Base-by-base conservation (phyloP, 2,888 invertebrate species). In the Anaspis maculata region DNA sequence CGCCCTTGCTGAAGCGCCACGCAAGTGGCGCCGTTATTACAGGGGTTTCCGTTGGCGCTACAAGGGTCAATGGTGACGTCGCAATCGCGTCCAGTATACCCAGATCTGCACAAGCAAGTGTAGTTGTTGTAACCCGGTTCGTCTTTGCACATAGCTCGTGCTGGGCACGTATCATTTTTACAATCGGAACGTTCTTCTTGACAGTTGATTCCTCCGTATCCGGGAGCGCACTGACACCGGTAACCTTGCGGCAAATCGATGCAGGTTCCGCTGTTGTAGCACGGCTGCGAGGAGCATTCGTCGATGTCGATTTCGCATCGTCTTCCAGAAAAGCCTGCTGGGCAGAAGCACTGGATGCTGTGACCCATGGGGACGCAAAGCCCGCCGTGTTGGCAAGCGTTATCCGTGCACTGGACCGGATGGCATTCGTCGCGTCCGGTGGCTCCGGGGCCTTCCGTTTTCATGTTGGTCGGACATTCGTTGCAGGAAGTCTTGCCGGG, bases 121-220 rank as follows among this genome's bases (percentile, higher is more conserved):
- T 79, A 84, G 56, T 92, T 92, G 51, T 85, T 87, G 49, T 76
- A 79, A 37, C 86, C 90, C 12, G 85, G 92, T 64, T 84, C 88
- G 62, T 96, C 91, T 67, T 95, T 94, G 64, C 97, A 97, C 88
- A 94, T 92, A 3, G 95, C 95, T 54, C 92, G 73, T 57, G 92
- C 94, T 1, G 91, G 90, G 52, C 97, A 97, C 0, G 95, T 89
- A 41, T 88, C 85, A 56, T 83, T 85, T 47, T 72, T 72, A 57
- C 92, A 95, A 52, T 95, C 91, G 10, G 86, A 83, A 51, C 82
- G 76, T 64, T 94, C 91, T 59, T 91, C 88, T 68, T 96, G 94
- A 57, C 96, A 96, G 58, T 92, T 92, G 19, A 90, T 77, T n/a
- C 92, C 92, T 5, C 83, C 79, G 53, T 90, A 92, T 25, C 91